Evolutionary conservation across 2,113 vertebrate genomes (phyloP), one percentile per base, ranked within the genome.

Genomic region (Nipponia nippon): DNA sequence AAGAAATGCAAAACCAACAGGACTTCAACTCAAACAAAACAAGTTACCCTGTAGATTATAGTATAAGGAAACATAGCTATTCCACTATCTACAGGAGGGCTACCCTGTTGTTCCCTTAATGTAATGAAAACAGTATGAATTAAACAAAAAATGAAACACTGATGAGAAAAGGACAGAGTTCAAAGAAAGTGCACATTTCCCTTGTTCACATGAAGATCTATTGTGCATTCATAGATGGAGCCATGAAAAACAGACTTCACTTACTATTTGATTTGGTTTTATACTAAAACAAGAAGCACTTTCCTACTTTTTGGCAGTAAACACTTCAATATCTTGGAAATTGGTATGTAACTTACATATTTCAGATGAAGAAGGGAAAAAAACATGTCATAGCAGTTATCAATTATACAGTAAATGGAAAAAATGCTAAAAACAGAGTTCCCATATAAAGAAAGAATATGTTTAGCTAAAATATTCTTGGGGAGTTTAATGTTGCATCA

Each of bases 61-160:
- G 53, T n/a, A 42, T n/a, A 88, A 93, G 78, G 66, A 91, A 81
- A 91, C 42, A 87, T 34, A 89, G 46, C 26, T 90, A 83, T 95
- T 83, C 55, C 53, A 67, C 59, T 76, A 29, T 76, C 95, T 95
- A 92, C 89, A 93, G 96, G 93, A 96, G 89, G 66, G 61, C 83
- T 95, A 83, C 53, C 84, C 96, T 97, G 87, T 95, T 95, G 97
- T 93, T 95, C 77, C n/a, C n/a, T 70, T 87, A 91, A 94, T 73
- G n/a, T 91, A 96, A 93, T 83, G 71, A 96, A 97, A 97, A 96
- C 58, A 93, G 80, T 87, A 53, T 89, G 94, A 95, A 93, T 94
- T 93, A 85, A 95, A 96, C 36, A 93, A 95, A 95, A 93, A 95
- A 91, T 67, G 84, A 95, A 93, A 91, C 53, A 77, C n/a, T 34